Percentiles rank a stretch among this genome's conserved stretches.
Conservation (phyloP, 2,888 invertebrate genomes). For the Nysson spinosus region DNA sequence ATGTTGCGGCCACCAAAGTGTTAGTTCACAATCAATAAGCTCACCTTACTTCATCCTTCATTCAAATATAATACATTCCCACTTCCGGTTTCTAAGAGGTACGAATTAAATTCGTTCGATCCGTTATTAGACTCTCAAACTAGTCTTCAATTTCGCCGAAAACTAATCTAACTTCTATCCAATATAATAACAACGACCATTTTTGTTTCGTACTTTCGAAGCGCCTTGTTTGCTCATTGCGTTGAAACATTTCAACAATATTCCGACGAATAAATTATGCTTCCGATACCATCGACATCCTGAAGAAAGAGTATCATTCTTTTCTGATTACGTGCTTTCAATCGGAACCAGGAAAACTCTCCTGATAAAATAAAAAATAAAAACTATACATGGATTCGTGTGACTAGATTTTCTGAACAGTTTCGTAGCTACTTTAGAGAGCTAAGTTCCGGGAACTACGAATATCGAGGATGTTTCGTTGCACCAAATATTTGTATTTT, state of each 20-base stretch:
- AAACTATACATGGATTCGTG: slow-evolving; percentile 7
- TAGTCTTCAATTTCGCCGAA: slow-evolving; percentile 32
- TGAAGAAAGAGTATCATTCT: slow-evolving; percentile 15
- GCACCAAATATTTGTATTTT: slow-evolving; percentile 62
- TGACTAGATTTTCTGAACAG: slow-evolving; percentile 53
- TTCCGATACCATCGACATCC: background rate
- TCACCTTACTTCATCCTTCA: no score
- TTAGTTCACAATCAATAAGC: no score
- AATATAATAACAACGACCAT: slow-evolving; percentile 7
- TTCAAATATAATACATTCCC: no score
- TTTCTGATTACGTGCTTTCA: slow-evolving; percentile 1
- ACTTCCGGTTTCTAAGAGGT: no score
- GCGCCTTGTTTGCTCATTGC: no score
- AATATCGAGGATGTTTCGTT: slow-evolving; percentile 62
- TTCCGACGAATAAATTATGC: no score
- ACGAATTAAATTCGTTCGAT: slow-evolving; percentile 15
- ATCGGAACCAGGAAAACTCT: slow-evolving; percentile 1
- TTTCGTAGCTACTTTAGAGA: slow-evolving; percentile 49
- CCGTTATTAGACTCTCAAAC: slow-evolving; percentile 10
- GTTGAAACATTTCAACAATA: no score
- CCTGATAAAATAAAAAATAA: slow-evolving; percentile 9
- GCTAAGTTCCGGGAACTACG: slow-evolving; percentile 39
- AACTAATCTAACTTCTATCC: slow-evolving; percentile 16
- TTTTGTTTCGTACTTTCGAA: background rate
- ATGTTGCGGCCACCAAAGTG: no score